A percentile compares a stretch with the other conserved stretches of the same genome.
These are phyloP conservation scores for Aphidius ervi DNA, from an alignment of 1,140 invertebrate genomes.

Conservation along the genomic window DNA sequence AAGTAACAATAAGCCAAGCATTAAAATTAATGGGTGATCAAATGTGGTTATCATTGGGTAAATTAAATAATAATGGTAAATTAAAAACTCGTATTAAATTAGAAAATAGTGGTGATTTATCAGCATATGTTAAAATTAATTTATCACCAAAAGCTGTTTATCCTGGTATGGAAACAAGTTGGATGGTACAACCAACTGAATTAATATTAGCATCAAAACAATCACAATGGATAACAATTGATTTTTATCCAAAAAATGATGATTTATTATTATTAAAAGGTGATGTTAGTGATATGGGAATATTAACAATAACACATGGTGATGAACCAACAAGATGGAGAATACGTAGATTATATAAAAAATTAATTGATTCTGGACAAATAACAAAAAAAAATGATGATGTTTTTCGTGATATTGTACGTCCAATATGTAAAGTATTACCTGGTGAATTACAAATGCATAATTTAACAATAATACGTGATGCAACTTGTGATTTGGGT, in stretches of 20 bases:
- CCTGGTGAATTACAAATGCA: slow-evolving; percentile 37
- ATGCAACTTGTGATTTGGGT: slow-evolving; percentile 45
- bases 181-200: slow-evolving; percentile 45
- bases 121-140: slow-evolving; percentile 49
- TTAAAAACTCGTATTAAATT: slow-evolving; percentile 45
- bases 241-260: slow-evolving; percentile 45
- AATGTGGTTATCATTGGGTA: slow-evolving; percentile 53
- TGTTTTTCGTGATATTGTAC: slow-evolving; percentile 40
- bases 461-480: slow-evolving; percentile 40
- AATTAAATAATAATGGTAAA: slow-evolving; percentile 42
- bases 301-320: slow-evolving; percentile 43
- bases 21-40: slow-evolving; percentile 52
- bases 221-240: slow-evolving; percentile 36
- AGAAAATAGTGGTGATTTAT: slow-evolving; percentile 50
- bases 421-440: slow-evolving; percentile 43
- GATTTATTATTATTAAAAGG: slow-evolving; percentile 36
- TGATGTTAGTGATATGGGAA: slow-evolving; percentile 44
- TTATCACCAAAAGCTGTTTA: slow-evolving; percentile 49
- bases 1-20: slow-evolving; percentile 48
- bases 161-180: slow-evolving; percentile 41
- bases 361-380: slow-evolving; percentile 41
- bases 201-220: slow-evolving; percentile 41
- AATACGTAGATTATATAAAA: slow-evolving; percentile 47
- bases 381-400: slow-evolving; percentile 37
- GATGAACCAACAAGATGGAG: slow-evolving; percentile 49